A percentile compares a stretch with the other conserved stretches of the same genome.
Evolutionary conservation across 2,888 invertebrate species (phyloP).

Genomic region (Spodoptera picta): DNA sequence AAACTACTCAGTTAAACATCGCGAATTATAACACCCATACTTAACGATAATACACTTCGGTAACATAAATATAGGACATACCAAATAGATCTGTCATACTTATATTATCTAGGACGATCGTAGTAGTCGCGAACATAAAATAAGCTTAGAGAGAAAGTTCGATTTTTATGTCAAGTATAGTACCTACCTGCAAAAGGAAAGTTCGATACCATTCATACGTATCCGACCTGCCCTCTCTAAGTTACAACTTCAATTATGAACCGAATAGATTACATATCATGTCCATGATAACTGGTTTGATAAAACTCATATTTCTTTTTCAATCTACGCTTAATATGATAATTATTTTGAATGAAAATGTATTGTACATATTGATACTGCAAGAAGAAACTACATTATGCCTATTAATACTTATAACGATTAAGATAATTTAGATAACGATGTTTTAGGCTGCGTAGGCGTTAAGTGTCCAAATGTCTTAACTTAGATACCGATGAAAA

Average conservation of each 20-base stretch:
- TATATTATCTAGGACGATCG: slow-evolving; percentile 44
- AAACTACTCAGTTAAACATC: background rate
- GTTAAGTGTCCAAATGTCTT: too few relatives aligned
- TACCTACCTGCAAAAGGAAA: slow-evolving; percentile 49
- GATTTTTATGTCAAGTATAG: slow-evolving; percentile 47
- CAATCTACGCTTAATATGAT: too few relatives aligned
- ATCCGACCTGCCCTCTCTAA: slow-evolving; percentile 4
- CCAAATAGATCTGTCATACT: slow-evolving; percentile 15
- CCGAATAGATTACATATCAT: slow-evolving; percentile 12
- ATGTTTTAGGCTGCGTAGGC: too few relatives aligned
- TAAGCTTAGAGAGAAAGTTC: slow-evolving; percentile 56
- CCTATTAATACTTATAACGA: too few relatives aligned
- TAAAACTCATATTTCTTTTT: too few relatives aligned
- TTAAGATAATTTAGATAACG: too few relatives aligned
- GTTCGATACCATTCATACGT: slow-evolving; percentile 30
- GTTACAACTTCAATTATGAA: slow-evolving; percentile 11
- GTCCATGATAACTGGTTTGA: slow-evolving; percentile 1
- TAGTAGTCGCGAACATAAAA: slow-evolving; percentile 39
- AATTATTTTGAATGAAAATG: too few relatives aligned
- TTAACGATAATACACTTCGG: too few relatives aligned
- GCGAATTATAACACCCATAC: too few relatives aligned
- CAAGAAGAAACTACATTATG: too few relatives aligned
- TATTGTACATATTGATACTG: too few relatives aligned
- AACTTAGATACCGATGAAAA: too few relatives aligned
- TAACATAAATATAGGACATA: slow-evolving; percentile 34